phyloP scores from a whole-genome alignment of 2,888 invertebrate species.

The Cordilura impudica region DNA sequence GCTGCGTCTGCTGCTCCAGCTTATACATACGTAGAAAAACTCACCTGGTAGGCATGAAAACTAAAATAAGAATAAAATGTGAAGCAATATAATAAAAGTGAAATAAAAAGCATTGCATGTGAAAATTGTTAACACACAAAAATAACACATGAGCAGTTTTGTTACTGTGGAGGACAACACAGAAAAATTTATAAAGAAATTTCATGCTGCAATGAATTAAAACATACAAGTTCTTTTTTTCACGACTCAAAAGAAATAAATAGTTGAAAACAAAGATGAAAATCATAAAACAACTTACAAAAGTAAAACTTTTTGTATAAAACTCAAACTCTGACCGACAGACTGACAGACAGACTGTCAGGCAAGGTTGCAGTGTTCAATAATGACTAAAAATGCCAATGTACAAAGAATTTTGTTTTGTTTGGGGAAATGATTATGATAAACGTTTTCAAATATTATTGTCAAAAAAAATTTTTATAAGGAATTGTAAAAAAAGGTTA shows the following conservation, averaged over 20 bases:
- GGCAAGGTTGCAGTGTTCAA: neutral
- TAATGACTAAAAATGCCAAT: neutral
- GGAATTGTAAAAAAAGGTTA: no score
- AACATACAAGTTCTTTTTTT: constrained; percentile 9
- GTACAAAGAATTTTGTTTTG: no score
- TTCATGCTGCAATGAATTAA: constrained; percentile 61
- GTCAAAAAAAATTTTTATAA: no score
- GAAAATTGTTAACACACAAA: constrained; percentile 57
- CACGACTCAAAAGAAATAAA: neutral
- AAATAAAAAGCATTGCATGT: constrained; percentile 2
- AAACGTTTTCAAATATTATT: no score
- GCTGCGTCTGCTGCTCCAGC: neutral
- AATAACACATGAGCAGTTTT: constrained; percentile 32
- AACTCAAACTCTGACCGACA: neutral
- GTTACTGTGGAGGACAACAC: constrained; percentile 3
- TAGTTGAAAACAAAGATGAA: neutral
- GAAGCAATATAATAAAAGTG: neutral
- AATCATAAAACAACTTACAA: neutral
- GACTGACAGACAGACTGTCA: neutral
- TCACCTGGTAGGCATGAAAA: constrained; percentile 33
- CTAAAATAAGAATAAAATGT: neutral
- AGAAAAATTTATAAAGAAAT: constrained; percentile 36
- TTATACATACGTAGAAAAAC: neutral
- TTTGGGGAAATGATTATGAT: no score
- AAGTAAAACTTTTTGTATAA: neutral